These are phyloP conservation scores for Mechanitis mazaeus DNA, from an alignment of 2,888 invertebrate genomes.

Conservation along the genomic window DNA sequence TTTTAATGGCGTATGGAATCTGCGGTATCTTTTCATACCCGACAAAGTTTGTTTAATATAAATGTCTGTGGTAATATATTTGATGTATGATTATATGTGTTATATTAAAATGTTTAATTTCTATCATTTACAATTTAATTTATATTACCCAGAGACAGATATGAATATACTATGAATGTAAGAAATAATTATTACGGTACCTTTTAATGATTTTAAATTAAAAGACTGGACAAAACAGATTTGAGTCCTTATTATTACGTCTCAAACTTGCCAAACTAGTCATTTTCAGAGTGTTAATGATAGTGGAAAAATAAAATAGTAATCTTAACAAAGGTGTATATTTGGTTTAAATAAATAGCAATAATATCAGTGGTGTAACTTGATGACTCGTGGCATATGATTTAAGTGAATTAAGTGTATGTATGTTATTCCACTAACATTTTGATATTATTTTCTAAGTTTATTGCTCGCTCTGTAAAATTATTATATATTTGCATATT, in stretches of 20 bases:
- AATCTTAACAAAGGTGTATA: too few relatives aligned
- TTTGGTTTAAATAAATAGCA: too few relatives aligned
- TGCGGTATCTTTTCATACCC: not conserved
- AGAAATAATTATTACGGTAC: not conserved
- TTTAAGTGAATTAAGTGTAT: too few relatives aligned
- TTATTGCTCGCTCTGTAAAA: too few relatives aligned
- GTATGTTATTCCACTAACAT: too few relatives aligned
- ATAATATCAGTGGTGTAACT: too few relatives aligned
- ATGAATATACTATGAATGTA: not conserved
- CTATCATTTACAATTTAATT: not conserved
- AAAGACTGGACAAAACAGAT: not conserved
- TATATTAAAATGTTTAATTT: not conserved
- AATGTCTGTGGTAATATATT: not conserved
- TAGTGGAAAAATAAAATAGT: conserved; percentile 5
- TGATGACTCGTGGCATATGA: too few relatives aligned
- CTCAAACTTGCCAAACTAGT: too few relatives aligned
- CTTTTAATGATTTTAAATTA: not conserved
- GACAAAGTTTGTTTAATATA: not conserved
- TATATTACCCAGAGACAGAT: not conserved
- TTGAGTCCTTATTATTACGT: not conserved
- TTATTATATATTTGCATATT: too few relatives aligned
- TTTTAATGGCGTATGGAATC: conserved; percentile 1
- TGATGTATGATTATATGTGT: not conserved
- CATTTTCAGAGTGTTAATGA: conserved; percentile 24
- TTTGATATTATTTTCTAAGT: too few relatives aligned